Conservation (phyloP, 2,888 invertebrate genomes). For the Portevinia maculata region DNA sequence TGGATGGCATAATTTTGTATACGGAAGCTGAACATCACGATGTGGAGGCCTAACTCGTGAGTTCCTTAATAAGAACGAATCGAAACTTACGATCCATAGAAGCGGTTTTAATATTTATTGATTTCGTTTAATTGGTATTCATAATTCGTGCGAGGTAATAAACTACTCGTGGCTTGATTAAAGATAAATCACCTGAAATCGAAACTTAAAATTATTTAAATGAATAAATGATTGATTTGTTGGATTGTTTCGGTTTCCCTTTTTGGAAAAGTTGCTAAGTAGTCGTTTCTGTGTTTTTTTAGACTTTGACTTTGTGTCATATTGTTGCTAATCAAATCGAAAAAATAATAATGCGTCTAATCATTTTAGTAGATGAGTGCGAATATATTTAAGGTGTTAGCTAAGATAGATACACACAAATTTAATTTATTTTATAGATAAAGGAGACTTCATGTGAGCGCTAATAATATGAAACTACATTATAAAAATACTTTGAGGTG, state of each 20-base stretch:
- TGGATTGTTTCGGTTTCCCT: slow-evolving; percentile 45
- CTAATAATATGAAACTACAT: too few relatives aligned
- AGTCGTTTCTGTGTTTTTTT: background rate
- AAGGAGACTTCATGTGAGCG: too few relatives aligned
- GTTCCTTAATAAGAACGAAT: slow-evolving; percentile 20
- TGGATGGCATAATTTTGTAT: slow-evolving; percentile 38
- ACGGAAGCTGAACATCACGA: slow-evolving; percentile 22
- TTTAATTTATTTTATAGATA: too few relatives aligned
- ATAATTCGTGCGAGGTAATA: slow-evolving; percentile 4
- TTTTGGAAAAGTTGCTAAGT: slow-evolving; percentile 40
- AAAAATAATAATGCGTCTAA: slow-evolving; percentile 8
- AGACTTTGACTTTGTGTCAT: slow-evolving; percentile 10
- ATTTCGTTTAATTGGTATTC: slow-evolving; percentile 26
- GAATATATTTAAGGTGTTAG: slow-evolving; percentile 1
- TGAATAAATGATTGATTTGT: slow-evolving; percentile 7
- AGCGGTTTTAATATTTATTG: background rate
- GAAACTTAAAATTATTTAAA: slow-evolving; percentile 29
- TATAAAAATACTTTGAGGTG: too few relatives aligned
- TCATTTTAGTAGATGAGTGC: slow-evolving; percentile 1
- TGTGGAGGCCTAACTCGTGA: slow-evolving; percentile 1
- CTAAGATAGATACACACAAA: slow-evolving; percentile 1
- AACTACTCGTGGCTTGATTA: background rate
- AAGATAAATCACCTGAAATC: slow-evolving; percentile 7
- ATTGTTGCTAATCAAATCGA: slow-evolving; percentile 22
- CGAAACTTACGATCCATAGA: background rate